These are phyloP conservation scores for Sturnus vulgaris DNA, from an alignment of 2,113 vertebrate species.

Conservation along the genomic window DNA sequence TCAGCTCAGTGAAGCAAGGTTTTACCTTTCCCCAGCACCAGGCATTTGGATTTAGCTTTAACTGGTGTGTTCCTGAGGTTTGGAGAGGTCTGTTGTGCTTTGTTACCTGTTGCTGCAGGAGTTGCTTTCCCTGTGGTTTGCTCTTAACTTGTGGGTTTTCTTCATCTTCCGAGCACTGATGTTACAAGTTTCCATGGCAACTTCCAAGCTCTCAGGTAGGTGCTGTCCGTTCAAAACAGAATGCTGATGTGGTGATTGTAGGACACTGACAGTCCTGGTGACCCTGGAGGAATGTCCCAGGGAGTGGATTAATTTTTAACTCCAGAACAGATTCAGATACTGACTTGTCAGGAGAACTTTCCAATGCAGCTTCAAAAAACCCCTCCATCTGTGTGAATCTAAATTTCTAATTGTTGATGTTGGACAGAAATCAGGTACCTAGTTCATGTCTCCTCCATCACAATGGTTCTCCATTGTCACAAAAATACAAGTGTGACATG, in stretches of 20 bases:
- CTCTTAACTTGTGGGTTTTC: background rate
- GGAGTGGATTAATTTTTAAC: background rate
- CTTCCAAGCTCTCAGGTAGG: background rate
- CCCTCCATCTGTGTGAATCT: fast-evolving
- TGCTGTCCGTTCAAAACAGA: background rate
- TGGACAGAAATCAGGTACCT: background rate
- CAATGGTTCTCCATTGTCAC: background rate
- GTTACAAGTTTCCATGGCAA: background rate
- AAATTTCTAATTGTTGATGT: background rate
- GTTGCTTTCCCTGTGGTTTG: background rate
- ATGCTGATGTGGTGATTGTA: fast-evolving
- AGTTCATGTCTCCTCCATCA: background rate
- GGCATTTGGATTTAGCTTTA: background rate
- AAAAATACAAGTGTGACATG: background rate
- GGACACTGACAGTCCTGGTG: background rate
- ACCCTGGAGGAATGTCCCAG: background rate
- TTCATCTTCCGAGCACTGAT: background rate
- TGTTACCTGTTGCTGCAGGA: background rate
- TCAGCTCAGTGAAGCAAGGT: background rate
- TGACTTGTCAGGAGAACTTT: background rate
- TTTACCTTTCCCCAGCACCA: background rate
- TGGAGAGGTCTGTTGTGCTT: background rate
- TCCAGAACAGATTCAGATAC: background rate
- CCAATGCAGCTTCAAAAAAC: background rate
- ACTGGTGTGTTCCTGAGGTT: background rate